A percentile compares a stretch with the other conserved stretches of the same genome.
These are phyloP conservation scores for Belgica antarctica DNA, from an alignment of 2,888 invertebrate species.

Conservation along the genomic window DNA sequence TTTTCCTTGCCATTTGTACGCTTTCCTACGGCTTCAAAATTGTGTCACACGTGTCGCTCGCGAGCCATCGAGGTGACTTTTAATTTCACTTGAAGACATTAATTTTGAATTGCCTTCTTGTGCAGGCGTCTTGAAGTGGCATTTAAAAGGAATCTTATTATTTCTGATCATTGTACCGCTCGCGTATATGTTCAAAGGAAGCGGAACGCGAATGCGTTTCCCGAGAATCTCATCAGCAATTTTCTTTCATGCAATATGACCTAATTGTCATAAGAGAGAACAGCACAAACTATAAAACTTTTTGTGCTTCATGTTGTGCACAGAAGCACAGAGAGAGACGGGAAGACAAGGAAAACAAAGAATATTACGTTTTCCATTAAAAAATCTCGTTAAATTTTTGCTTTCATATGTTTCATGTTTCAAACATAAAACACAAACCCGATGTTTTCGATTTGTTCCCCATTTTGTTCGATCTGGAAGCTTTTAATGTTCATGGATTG, in stretches of 20 bases:
- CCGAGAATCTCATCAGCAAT: slow-evolving; percentile 15
- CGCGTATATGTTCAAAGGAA: too few species aligned
- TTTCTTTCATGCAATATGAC: slow-evolving; percentile 19
- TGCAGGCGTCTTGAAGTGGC: background rate
- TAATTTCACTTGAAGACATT: slow-evolving; percentile 15
- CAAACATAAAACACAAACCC: background rate
- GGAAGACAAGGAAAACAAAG: background rate
- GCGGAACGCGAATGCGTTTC: background rate
- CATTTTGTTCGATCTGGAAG: background rate
- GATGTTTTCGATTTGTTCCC: background rate
- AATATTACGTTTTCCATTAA: slow-evolving; percentile 14
- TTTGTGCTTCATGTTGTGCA: background rate
- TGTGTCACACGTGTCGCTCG: background rate
- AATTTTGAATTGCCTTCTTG: background rate
- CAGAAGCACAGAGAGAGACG: background rate
- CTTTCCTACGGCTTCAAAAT: background rate
- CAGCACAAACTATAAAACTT: background rate
- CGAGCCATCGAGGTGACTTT: background rate
- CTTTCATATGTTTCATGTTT: slow-evolving; percentile 6
- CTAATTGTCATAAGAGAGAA: background rate
- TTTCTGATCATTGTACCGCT: background rate
- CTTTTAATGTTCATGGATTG: background rate
- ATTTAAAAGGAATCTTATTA: background rate
- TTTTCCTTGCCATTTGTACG: background rate
- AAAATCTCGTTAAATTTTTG: slow-evolving; percentile 27